Evolutionary conservation across 2,888 invertebrate species (phyloP).

Genomic region (Nemurella pictetii): DNA sequence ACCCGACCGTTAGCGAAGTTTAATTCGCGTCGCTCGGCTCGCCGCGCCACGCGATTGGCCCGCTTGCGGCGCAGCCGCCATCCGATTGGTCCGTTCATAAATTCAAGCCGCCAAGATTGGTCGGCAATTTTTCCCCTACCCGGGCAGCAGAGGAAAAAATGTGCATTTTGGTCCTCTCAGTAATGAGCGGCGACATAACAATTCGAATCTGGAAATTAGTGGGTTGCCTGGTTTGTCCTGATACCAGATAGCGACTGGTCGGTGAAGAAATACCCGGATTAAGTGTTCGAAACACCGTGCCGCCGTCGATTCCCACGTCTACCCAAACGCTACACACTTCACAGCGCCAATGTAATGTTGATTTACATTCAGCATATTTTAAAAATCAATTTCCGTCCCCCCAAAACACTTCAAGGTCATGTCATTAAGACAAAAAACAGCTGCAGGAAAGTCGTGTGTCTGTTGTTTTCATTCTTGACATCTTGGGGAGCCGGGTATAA

Average conservation of each 20-base stretch:
- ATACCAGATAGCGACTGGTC: background rate
- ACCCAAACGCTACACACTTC: too few species aligned
- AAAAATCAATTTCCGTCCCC: too few species aligned
- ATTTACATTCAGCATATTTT: too few species aligned
- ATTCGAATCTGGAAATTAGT: background rate
- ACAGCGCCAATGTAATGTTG: too few species aligned
- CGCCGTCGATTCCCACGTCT: too few species aligned
- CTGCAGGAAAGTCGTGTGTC: too few species aligned
- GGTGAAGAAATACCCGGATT: background rate
- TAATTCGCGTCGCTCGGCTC: background rate
- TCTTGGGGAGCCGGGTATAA: too few species aligned
- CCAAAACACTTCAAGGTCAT: too few species aligned
- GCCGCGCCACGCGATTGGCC: slow-evolving; percentile 28
- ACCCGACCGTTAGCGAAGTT: background rate
- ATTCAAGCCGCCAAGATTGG: slow-evolving; percentile 25
- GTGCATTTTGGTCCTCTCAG: slow-evolving; percentile 3
- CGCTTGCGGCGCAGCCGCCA: slow-evolving; percentile 32
- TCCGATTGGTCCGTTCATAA: slow-evolving; percentile 30
- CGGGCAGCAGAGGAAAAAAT: background rate
- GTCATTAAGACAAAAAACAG: too few species aligned
- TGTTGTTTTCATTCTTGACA: too few species aligned
- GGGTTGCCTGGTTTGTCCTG: background rate
- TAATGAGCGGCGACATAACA: background rate
- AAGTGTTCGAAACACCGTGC: background rate
- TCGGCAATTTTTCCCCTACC: slow-evolving; percentile 21